phyloP scores from a whole-genome alignment of 2,113 vertebrate species.

The Arizona elegans region DNA sequence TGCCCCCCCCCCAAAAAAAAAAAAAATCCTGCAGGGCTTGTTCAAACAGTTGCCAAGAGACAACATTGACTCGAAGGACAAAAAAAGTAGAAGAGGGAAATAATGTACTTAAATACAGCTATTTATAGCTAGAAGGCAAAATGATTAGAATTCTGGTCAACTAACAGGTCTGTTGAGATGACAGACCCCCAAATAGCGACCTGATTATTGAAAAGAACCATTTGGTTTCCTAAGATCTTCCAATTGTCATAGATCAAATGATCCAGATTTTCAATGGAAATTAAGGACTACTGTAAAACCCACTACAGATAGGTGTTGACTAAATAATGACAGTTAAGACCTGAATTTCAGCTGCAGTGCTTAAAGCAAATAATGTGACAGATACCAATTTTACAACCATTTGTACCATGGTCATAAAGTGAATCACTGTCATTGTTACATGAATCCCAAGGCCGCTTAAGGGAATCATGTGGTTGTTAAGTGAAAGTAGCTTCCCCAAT shows the following conservation, averaged over 20 bases:
- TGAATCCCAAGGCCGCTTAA: not conserved
- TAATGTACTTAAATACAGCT: not conserved
- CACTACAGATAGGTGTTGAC: not conserved
- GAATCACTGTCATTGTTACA: not conserved
- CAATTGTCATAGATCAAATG: constrained; percentile 23
- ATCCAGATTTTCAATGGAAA: constrained; percentile 9
- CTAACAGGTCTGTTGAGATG: not conserved
- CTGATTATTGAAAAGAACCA: not conserved
- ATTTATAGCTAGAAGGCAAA: not conserved
- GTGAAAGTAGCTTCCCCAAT: not conserved
- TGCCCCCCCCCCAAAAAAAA: not conserved
- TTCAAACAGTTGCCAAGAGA: not conserved
- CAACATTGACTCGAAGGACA: not conserved
- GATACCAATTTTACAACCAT: not conserved
- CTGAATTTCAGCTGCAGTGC: not conserved
- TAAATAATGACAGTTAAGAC: not conserved
- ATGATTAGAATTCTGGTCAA: not conserved
- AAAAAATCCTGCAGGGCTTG: not conserved
- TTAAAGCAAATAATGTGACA: not conserved
- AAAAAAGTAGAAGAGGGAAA: not conserved
- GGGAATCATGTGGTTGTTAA: not conserved
- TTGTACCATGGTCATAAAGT: not conserved
- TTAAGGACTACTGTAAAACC: not conserved
- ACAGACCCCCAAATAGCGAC: not conserved
- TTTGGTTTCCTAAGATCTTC: not conserved